Percentiles rank a stretch among this genome's conserved stretches.
Conservation (phyloP, 2,797 vertebrate genomes). For the Gymnoscopelus microlampas region DNA sequence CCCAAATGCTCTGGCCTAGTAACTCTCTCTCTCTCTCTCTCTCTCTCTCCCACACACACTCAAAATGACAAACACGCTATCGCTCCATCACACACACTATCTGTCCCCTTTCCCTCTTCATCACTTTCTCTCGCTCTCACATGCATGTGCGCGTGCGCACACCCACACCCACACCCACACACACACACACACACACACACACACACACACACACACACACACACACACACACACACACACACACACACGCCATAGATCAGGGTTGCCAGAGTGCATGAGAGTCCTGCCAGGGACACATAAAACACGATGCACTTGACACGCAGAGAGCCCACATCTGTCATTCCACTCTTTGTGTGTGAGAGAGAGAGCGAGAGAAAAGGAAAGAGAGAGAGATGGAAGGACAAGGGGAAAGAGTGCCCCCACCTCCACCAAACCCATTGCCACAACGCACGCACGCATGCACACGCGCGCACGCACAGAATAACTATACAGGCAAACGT, state of each 20-base stretch:
- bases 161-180: background rate
- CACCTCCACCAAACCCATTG: too few species aligned
- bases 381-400: background rate
- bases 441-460: too few species aligned
- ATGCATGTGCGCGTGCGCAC: background rate
- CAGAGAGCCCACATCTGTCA: background rate
- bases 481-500: too few species aligned
- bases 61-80: too few species aligned
- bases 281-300: background rate
- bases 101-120: background rate
- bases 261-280: background rate
- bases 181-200: background rate
- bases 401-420: too few species aligned
- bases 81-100: too few species aligned
- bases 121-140: too few species aligned
- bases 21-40: background rate
- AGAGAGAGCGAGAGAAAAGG: background rate
- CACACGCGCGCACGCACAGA: too few species aligned
- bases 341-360: background rate
- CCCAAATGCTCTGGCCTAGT: constrained; percentile 15
- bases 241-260: background rate
- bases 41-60: background rate
- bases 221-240: constrained; percentile 1
- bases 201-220: background rate
- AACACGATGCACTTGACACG: constrained; percentile 4